Percentiles rank a stretch among this genome's conserved stretches.
phyloP scores from a whole-genome alignment of 2,888 invertebrate genomes.

The Autographa gamma region DNA sequence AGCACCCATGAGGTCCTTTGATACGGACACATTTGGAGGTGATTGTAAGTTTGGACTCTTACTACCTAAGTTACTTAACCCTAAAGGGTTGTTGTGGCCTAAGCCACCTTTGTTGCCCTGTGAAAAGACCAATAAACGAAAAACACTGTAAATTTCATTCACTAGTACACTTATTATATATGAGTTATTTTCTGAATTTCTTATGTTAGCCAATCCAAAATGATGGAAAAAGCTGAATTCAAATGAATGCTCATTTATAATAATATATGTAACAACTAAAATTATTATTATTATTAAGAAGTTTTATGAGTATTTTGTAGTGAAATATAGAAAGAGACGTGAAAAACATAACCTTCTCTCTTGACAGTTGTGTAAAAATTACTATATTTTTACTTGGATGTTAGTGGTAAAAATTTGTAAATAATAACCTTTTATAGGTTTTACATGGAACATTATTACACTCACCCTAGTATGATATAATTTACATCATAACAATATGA shows the following conservation, averaged over 20 bases:
- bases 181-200: background rate
- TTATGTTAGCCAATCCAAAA: background rate
- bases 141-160: slow-evolving; percentile 74
- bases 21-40: slow-evolving; percentile 94
- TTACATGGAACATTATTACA: too few relatives aligned
- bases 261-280: too few relatives aligned
- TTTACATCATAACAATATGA: background rate
- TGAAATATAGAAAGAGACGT: too few relatives aligned
- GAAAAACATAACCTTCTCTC: too few relatives aligned
- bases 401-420: too few relatives aligned
- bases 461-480: background rate
- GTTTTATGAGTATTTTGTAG: too few relatives aligned
- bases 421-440: too few relatives aligned
- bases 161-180: slow-evolving; percentile 50
- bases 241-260: too few relatives aligned
- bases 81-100: slow-evolving; percentile 92
- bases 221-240: background rate
- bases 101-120: slow-evolving; percentile 92
- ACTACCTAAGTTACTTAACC: slow-evolving; percentile 93
- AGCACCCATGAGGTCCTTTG: slow-evolving; percentile 93
- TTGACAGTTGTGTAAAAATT: too few relatives aligned
- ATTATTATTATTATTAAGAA: too few relatives aligned
- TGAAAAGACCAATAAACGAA: slow-evolving; percentile 85
- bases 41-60: slow-evolving; percentile 96
- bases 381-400: too few relatives aligned